Base-by-base conservation (phyloP, 2,888 invertebrate genomes). In the Tetanocera ferruginea region DNA sequence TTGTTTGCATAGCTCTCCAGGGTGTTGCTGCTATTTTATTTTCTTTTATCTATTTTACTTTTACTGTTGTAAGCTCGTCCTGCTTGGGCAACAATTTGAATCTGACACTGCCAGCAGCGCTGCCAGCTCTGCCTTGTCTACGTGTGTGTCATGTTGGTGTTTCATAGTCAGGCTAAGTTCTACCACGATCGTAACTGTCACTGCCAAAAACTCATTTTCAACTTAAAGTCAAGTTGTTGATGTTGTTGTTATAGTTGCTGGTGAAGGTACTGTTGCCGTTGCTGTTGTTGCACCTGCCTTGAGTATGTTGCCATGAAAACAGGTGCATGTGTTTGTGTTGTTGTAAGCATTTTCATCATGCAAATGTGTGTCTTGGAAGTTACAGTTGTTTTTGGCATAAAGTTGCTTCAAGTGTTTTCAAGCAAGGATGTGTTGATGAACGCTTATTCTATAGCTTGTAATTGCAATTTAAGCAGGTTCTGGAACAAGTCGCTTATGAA, bases 341-440 rank as follows among this genome's bases (percentile, higher is more conserved):
- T 19, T 55, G 19, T 55, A 11, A 43, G 43, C 43, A 14, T 14
- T 43, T 43, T 14, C 43, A 43, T 43, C 14, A 43, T 43, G 43
- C 43, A 43, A 43, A 14, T 43, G 14, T 43, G 43, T 43, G 43
- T 43, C 43, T 43, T 43, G 43, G 43, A 43, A 43, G 19, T 23
- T 60, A 25, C 25, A 60, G 57, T 23, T 60, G 19, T 23, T 60
- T 60, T 23, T 60, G 25, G 28, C 57, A 60, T 43, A 60, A 60
- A 60, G 57, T 60, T 60, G 23, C 57, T 25, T 60, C 57, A 60
- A 60, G 57, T 60, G 57, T 60, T 60, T 60, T 43, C 43, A 43
- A 28, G 25, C 19, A 25, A 60, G 8, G 57, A 60, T 28, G 25
- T 60, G 57, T 60, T 28, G 25, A 60, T 60, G 57, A 25, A 60